Evolutionary conservation across 2,113 vertebrate genomes (phyloP), one percentile per base, ranked within the genome.

Genomic region (Boleophthalmus pectinirostris): DNA sequence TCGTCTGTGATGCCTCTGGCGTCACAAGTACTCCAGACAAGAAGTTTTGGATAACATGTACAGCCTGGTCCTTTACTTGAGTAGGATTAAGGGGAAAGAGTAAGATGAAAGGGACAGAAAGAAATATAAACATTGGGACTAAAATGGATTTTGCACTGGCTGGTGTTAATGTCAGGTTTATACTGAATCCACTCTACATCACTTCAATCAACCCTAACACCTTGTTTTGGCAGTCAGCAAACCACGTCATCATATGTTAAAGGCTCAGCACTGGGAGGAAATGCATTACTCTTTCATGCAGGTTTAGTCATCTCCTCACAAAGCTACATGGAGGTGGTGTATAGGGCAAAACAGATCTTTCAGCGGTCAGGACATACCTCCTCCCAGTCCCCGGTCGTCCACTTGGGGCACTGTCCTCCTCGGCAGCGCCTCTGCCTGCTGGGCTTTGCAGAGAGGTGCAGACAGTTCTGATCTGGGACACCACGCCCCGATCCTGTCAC

Each of bases 361-460:
- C 68, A 45, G 57, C 23, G 10, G 61, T 71, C 25, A 79, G 38
- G 60, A 82, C 85, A 93, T 94, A 99, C 98, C 96, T 98, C 94
- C 91, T 91, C 95, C 97, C 97, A 99, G 18, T 91, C 88, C 87
- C 94, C 95, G 16, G 94, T 92, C 91, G 96, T 98, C 97, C 97
- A 98, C 84, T 96, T 96, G 74, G 95, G 94, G 85, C 97, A 98
- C 81, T 94, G 91, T 84, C 95, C 94, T 68, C 95, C 94, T 91
- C 94, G 89, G 92, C 97, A 99, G 88, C 94, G 94, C 90, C 93
- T 96, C 92, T 94, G 95, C 88, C 92, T 88, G 83, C 91, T 93
- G 60, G 96, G 97, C 82, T 87, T 90, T 82, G 95, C 95, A 79
- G 93, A 83, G 90, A 95, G 88, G 70, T 94, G 94, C 67, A 92